Evolutionary conservation across 2,797 vertebrate species (phyloP).

Genomic region (Xenops minutus): DNA sequence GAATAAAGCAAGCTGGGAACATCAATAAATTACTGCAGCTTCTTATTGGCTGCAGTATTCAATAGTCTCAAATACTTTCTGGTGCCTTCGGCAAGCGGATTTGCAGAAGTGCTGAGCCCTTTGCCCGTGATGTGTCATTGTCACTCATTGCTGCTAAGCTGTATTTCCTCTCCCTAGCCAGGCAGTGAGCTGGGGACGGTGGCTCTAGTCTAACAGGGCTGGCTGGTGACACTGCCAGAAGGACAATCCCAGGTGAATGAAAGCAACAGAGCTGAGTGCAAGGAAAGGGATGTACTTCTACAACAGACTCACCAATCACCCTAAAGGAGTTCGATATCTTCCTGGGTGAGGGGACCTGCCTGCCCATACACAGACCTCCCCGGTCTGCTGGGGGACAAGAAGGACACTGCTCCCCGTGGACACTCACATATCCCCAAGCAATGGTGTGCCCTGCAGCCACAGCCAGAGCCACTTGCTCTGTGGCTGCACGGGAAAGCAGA

Average conservation of each 20-base stretch:
- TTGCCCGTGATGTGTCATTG: not conserved
- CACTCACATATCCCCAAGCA: accelerated
- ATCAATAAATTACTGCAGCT: constrained; percentile 53
- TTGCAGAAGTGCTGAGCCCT: constrained; percentile 20
- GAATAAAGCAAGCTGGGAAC: constrained; percentile 45
- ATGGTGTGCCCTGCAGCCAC: accelerated
- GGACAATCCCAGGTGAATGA: not conserved
- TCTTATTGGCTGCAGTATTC: constrained; percentile 48
- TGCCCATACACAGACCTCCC: not conserved
- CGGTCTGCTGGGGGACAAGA: accelerated
- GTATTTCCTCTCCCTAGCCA: not conserved
- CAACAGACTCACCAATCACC: no score
- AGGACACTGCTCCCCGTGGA: not conserved
- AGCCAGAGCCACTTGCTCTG: not conserved
- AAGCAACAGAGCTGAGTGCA: not conserved
- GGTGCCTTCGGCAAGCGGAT: constrained; percentile 49
- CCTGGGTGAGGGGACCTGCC: not conserved
- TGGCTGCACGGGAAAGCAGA: not conserved
- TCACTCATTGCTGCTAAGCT: not conserved
- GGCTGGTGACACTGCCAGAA: not conserved
- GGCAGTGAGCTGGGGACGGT: not conserved
- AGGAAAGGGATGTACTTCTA: not conserved
- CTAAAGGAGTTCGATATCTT: accelerated
- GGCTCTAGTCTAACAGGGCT: not conserved
- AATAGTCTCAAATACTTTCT: constrained; percentile 51